Evolutionary conservation across 1,140 invertebrate genomes (phyloP).

Genomic region (Drosophila eugracilis): DNA sequence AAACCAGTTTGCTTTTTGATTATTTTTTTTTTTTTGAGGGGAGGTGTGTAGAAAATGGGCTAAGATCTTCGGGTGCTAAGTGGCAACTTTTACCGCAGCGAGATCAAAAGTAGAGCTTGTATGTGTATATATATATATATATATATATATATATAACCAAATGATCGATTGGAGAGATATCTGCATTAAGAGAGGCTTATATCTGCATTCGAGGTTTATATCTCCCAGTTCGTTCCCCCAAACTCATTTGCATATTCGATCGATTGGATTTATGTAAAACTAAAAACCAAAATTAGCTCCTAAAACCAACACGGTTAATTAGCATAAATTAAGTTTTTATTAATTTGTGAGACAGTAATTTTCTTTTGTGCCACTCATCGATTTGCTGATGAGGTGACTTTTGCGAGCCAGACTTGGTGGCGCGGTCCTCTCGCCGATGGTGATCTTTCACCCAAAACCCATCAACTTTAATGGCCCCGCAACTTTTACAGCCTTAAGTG

Average conservation of each 20-base stretch:
- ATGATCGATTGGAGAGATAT: slow-evolving; percentile 48
- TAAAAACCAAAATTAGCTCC: slow-evolving; percentile 62
- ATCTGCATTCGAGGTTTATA: too few species aligned
- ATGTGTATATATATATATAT: slow-evolving; percentile 4
- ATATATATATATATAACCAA: slow-evolving; percentile 21
- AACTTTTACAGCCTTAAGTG: slow-evolving; percentile 64
- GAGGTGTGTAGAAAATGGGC: not conserved
- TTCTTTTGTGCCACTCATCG: slow-evolving; percentile 61
- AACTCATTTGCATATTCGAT: slow-evolving; percentile 65
- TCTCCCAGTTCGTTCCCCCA: slow-evolving; percentile 25
- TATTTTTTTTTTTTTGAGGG: not conserved
- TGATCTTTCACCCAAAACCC: slow-evolving; percentile 68
- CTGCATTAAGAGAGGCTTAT: slow-evolving; percentile 13
- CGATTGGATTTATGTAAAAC: slow-evolving; percentile 68
- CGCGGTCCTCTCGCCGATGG: slow-evolving; percentile 48
- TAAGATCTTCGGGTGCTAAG: slow-evolving; percentile 40
- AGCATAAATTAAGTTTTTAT: slow-evolving; percentile 83
- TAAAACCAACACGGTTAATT: slow-evolving; percentile 57
- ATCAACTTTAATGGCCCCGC: slow-evolving; percentile 54
- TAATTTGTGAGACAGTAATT: slow-evolving; percentile 83
- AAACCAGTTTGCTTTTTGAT: slow-evolving; percentile 13
- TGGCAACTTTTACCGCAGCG: slow-evolving; percentile 44
- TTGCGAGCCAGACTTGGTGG: slow-evolving; percentile 69
- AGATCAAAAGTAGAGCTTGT: slow-evolving; percentile 41
- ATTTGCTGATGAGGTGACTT: slow-evolving; percentile 1